These are phyloP conservation scores for Halichondria panicea DNA, from an alignment of 37 sponge, comb jelly and placozoan species.

Conservation along the genomic window DNA sequence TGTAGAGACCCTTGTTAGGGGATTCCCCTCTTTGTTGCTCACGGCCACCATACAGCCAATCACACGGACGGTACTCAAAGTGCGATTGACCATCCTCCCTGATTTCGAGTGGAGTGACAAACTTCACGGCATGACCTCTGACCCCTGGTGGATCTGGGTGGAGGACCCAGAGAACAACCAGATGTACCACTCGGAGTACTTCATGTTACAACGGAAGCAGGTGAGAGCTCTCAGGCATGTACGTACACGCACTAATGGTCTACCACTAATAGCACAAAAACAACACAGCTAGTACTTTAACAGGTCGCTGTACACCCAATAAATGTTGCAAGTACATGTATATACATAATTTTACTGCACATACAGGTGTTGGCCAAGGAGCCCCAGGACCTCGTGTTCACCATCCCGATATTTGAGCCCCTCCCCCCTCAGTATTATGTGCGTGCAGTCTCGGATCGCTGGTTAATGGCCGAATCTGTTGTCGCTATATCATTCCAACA, in stretches of 20 bases:
- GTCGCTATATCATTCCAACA: slow-evolving; percentile 87
- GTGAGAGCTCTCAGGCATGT: too few relatives aligned
- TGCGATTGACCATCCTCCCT: slow-evolving; percentile 81
- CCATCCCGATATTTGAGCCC: slow-evolving; percentile 93
- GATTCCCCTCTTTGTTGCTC: slow-evolving; percentile 76
- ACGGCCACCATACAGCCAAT: slow-evolving; percentile 90
- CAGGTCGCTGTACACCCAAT: too few relatives aligned
- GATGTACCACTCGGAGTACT: slow-evolving; percentile 94
- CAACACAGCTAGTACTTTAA: too few relatives aligned
- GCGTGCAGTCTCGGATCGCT: slow-evolving; percentile 86
- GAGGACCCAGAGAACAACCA: slow-evolving; percentile 89
- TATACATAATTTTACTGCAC: neutral
- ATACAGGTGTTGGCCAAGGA: slow-evolving; percentile 67
- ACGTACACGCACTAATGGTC: too few relatives aligned
- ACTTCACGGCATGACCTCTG: slow-evolving; percentile 73
- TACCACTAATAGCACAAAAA: too few relatives aligned
- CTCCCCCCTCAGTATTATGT: slow-evolving; percentile 89
- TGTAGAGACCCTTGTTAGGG: slow-evolving; percentile 59
- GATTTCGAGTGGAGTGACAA: slow-evolving; percentile 89
- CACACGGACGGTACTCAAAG: slow-evolving; percentile 88
- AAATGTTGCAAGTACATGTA: neutral
- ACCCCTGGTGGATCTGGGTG: slow-evolving; percentile 99
- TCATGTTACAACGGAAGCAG: slow-evolving; percentile 89
- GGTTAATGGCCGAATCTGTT: slow-evolving; percentile 88
- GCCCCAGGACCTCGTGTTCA: slow-evolving; percentile 83